These are phyloP conservation scores for Melinaea marsaeus DNA, from an alignment of 2,888 invertebrate genomes.

Conservation along the genomic window DNA sequence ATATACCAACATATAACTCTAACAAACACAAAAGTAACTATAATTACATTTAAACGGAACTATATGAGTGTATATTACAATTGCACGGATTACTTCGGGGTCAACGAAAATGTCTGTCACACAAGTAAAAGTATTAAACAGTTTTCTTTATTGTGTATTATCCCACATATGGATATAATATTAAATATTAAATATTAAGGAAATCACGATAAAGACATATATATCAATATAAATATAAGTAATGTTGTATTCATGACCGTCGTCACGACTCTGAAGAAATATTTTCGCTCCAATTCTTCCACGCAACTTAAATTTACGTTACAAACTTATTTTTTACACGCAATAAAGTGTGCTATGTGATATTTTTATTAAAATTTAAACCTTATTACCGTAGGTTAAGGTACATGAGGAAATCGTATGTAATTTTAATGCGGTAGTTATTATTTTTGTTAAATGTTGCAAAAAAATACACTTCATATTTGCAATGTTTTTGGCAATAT, in stretches of 20 bases:
- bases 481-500: too few relatives aligned
- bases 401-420: neutral
- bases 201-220: neutral
- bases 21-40: too few relatives aligned
- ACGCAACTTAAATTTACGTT: neutral
- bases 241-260: neutral
- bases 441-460: neutral
- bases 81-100: too few relatives aligned
- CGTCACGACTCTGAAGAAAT: conserved; percentile 1
- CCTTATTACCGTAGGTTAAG: neutral
- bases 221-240: neutral
- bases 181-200: neutral
- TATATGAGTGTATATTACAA: too few relatives aligned
- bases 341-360: neutral
- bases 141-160: too few relatives aligned
- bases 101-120: too few relatives aligned
- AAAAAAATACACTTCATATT: neutral
- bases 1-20: too few relatives aligned
- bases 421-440: neutral
- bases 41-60: too few relatives aligned
- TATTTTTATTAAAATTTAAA: neutral
- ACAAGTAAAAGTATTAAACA: too few relatives aligned
- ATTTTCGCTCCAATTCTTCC: neutral
- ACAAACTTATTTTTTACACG: neutral
- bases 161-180: neutral